These are phyloP conservation scores for Anthopleura sola DNA, from an alignment of 64 coral and sea anemone species.

Conservation along the genomic window DNA sequence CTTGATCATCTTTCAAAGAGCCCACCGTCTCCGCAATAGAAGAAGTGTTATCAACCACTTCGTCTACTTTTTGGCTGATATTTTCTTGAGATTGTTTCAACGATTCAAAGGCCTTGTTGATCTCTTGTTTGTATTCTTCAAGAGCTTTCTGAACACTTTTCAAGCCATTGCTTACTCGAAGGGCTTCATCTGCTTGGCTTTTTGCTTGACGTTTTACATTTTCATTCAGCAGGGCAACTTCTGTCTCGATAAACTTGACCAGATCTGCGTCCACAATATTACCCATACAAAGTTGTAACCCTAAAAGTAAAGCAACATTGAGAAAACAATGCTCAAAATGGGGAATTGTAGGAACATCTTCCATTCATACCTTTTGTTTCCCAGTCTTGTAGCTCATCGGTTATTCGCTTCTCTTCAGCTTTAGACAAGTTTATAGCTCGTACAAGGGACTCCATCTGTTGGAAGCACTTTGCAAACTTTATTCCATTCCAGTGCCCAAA, in stretches of 20 bases:
- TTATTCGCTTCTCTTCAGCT: background rate
- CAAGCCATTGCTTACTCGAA: constrained; percentile 34
- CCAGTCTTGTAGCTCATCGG: constrained; percentile 45
- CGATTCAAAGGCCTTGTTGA: too few species aligned
- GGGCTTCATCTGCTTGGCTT: constrained; percentile 33
- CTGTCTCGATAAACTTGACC: too few species aligned
- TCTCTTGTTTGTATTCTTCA: constrained; percentile 11
- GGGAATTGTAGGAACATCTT: too few species aligned
- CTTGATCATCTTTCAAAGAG: constrained; percentile 19
- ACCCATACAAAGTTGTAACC: too few species aligned
- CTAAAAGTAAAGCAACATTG: too few species aligned
- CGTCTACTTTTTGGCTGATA: background rate
- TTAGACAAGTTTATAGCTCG: background rate
- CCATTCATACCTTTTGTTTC: constrained; percentile 11
- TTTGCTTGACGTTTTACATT: too few species aligned
- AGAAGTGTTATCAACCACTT: background rate
- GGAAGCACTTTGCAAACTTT: constrained; percentile 21
- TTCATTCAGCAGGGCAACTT: too few species aligned
- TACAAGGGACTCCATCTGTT: constrained; percentile 35
- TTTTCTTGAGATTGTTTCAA: background rate
- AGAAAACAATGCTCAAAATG: too few species aligned
- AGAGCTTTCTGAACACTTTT: background rate
- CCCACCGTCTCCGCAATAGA: background rate
- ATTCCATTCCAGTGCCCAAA: constrained; percentile 23
- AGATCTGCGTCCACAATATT: too few species aligned